Percentiles rank a stretch among this genome's conserved stretches.
Evolutionary conservation across 2,888 invertebrate genomes (phyloP).

Genomic region (Pachycephus smyrnensis): DNA sequence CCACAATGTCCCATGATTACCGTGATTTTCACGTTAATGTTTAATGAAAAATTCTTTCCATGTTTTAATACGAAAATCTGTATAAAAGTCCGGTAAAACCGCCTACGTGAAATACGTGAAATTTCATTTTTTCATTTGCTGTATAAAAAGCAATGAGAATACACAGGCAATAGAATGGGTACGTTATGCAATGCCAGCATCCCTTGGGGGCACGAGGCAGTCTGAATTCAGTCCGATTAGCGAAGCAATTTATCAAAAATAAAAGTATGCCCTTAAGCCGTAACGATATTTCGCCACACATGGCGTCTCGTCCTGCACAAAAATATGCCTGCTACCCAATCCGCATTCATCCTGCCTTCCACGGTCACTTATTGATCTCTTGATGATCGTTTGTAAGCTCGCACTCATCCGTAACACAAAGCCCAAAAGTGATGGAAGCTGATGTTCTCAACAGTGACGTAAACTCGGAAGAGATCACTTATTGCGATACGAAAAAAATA

Average conservation of each 20-base stretch:
- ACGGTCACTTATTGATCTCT: slow-evolving; percentile 6
- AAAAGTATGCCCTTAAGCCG: slow-evolving; percentile 46
- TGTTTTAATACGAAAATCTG: background rate
- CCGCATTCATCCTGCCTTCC: background rate
- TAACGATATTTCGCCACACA: slow-evolving; percentile 40
- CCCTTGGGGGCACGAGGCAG: slow-evolving; percentile 17
- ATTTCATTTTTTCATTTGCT: background rate
- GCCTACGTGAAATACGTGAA: no score
- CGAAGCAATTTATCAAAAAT: slow-evolving; percentile 50
- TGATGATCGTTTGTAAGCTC: background rate
- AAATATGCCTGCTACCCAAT: background rate
- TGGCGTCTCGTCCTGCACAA: background rate
- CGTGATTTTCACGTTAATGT: no score
- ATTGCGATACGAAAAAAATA: background rate
- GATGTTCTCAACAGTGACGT: background rate
- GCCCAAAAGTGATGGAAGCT: background rate
- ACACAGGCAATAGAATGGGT: background rate
- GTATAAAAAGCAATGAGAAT: background rate
- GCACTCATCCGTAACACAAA: background rate
- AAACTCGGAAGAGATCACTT: background rate
- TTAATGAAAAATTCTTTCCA: no score
- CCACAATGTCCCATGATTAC: no score
- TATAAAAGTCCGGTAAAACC: background rate
- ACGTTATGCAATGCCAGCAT: background rate
- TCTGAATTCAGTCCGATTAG: slow-evolving; percentile 46